Evolutionary conservation across 2,888 invertebrate species (phyloP).

Genomic region (Brachycybe producta): DNA sequence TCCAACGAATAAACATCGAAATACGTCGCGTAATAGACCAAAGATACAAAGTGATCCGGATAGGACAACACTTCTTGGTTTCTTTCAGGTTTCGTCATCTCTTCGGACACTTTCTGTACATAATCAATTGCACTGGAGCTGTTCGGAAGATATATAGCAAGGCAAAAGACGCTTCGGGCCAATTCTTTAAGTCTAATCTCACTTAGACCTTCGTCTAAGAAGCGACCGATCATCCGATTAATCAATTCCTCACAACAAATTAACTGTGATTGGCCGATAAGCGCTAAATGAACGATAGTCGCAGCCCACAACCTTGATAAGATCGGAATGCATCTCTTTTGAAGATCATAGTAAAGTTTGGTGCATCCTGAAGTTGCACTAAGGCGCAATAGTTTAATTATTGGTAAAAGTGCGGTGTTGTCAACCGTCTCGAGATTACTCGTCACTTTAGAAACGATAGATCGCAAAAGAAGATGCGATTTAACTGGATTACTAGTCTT

Average conservation of each 20-base stretch:
- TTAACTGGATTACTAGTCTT: constrained; percentile 2
- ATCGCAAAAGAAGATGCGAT: background rate
- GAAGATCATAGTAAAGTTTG: background rate
- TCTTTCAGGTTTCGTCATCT: background rate
- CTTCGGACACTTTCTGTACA: background rate
- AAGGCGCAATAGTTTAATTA: background rate
- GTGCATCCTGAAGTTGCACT: background rate
- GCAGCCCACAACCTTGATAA: background rate
- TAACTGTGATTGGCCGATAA: background rate
- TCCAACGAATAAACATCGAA: background rate
- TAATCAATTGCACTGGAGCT: background rate
- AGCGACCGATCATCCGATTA: background rate
- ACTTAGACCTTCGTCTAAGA: background rate
- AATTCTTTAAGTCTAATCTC: constrained; percentile 7
- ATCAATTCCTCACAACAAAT: background rate
- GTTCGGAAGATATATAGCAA: constrained; percentile 1
- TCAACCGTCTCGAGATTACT: background rate
- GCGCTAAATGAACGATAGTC: background rate
- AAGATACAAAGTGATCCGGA: background rate
- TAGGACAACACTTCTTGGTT: constrained; percentile 2
- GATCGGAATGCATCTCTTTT: background rate
- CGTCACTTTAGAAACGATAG: background rate
- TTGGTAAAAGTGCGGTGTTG: background rate
- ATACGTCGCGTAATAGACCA: constrained; percentile 1
- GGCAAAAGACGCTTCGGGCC: background rate